Base-by-base conservation (phyloP, 2,888 invertebrate genomes). In the Herminia tarsipennalis region DNA sequence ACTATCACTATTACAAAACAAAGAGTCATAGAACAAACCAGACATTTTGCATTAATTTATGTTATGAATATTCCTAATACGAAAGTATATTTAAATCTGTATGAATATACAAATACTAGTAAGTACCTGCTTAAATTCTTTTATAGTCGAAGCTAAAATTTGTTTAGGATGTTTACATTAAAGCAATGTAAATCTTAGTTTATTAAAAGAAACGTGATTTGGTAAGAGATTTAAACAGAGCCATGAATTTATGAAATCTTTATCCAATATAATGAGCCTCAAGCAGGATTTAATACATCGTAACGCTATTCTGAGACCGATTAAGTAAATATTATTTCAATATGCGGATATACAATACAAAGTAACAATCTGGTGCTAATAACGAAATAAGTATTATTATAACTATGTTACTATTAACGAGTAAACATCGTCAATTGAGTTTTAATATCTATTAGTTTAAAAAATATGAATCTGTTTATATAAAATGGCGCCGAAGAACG, bases 401-500 rank as follows among this genome's bases (percentile, higher is more conserved):
- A 36, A 36, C 5, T 36, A 18, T 18, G 22, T 40, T 27, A 14
- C 40, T 40, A 43, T 49, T 44, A 47, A 40, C 44, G 46, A 38
- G 43, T 55, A 55, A 53, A 39, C 27, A 48, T 39, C 40, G 16
- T 29, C 36, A 34, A 46, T 41, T 13, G 40, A 50, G 42, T 50
- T 55, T 30, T 33, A 33, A 24, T 29, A 36, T 47, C 35, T 28
- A 14, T 28, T 14, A 28, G 14, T 13, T n/a, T 14, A 36, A 37
- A 50, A 36, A 29, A 34, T 21, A 28, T 22, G 17, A 44, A 38
- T 35, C 30, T 35, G 34, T 22, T n/a, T 30, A 24, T 28, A 35
- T 28, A 27, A n/a, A 43, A 33, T 24, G 56, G 55, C 69, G 62
- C 57, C 66, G 62, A 54, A 50, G 40, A 21, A 37, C 22, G 40